Evolutionary conservation across 2,797 vertebrate genomes (phyloP).

Genomic region (Coracias cyanogaster): DNA sequence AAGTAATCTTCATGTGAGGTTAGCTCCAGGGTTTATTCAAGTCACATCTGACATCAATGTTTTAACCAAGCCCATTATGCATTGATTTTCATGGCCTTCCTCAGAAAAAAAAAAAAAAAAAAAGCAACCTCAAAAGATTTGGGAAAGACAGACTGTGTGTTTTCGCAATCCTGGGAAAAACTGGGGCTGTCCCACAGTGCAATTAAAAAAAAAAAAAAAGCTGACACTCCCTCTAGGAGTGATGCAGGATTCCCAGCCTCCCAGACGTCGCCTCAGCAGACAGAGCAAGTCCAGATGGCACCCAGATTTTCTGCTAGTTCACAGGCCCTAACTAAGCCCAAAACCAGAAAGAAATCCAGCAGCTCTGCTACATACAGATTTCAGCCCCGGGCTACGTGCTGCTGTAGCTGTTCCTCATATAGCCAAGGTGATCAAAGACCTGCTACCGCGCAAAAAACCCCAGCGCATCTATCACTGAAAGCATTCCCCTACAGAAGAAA

Average conservation of each 20-base stretch:
- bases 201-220: neutral
- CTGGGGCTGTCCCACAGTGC: neutral
- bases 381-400: neutral
- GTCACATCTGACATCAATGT: conserved; percentile 39
- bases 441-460: neutral
- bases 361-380: neutral
- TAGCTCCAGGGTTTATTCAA: conserved; percentile 37
- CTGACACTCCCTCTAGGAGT: neutral
- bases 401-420: neutral
- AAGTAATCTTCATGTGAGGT: conserved; percentile 38
- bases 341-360: neutral
- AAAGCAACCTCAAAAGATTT: conserved; percentile 13
- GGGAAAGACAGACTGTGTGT: neutral
- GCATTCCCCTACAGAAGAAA: neutral
- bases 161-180: conserved; percentile 55
- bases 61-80: conserved; percentile 39
- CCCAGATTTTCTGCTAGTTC: conserved; percentile 40
- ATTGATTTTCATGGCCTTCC: conserved; percentile 32
- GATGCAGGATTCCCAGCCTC: conserved; percentile 20
- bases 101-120: neutral
- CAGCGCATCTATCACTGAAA: neutral
- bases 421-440: neutral
- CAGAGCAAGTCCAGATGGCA: neutral
- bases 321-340: neutral
- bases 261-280: neutral